These are phyloP conservation scores for Anas platyrhynchos DNA, from an alignment of 2,113 vertebrate species.

Conservation along the genomic window DNA sequence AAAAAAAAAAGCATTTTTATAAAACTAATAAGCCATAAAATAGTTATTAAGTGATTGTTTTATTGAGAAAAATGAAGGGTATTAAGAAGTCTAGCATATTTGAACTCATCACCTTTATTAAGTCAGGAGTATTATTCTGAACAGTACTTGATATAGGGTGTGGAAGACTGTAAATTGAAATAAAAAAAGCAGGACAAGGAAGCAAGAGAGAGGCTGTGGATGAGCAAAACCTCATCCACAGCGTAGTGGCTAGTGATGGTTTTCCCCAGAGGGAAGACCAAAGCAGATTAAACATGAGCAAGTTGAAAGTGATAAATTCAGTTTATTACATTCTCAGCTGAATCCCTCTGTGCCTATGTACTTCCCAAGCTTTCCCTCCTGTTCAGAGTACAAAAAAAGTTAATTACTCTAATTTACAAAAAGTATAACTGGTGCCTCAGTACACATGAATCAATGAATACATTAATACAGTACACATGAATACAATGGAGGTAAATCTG, in stretches of 20 bases:
- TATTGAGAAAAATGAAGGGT: neutral
- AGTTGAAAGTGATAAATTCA: constrained; percentile 28
- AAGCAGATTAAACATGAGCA: neutral
- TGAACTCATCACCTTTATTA: neutral
- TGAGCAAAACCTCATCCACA: neutral
- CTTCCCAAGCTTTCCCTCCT: neutral
- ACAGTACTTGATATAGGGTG: neutral
- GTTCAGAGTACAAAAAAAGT: constrained; percentile 22
- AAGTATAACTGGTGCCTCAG: neutral
- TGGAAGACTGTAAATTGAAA: neutral
- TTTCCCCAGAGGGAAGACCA: neutral
- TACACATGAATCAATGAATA: neutral
- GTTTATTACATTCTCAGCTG: constrained; percentile 31
- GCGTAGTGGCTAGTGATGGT: neutral
- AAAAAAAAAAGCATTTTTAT: neutral
- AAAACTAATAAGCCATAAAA: neutral
- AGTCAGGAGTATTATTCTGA: neutral
- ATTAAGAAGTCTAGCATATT: neutral
- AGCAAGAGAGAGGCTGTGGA: neutral
- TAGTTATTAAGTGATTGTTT: neutral
- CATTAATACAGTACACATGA: neutral
- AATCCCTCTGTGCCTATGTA: neutral
- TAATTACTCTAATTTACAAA: constrained; percentile 18
- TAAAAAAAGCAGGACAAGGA: neutral
- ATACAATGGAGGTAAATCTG: neutral